Evolutionary conservation across 2,888 invertebrate species (phyloP).

Genomic region (Drosophila melanocephala): DNA sequence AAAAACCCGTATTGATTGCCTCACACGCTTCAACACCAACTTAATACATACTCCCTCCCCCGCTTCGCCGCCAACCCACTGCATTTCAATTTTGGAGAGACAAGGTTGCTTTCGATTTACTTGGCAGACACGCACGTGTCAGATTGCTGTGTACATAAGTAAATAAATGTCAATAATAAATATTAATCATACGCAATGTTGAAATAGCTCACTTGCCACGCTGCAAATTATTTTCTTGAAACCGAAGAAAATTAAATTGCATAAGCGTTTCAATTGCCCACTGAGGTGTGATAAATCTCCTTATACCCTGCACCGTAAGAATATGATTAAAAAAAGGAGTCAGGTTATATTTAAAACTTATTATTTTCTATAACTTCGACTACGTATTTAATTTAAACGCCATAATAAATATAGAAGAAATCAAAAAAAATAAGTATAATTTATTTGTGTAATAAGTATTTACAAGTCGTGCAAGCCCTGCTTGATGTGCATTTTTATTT

Average conservation of each 20-base stretch:
- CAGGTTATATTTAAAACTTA: neutral
- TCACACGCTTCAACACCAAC: neutral
- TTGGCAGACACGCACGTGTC: slow-evolving; percentile 7
- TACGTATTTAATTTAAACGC: neutral
- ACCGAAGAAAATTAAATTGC: neutral
- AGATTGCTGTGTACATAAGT: neutral
- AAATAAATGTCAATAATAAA: slow-evolving; percentile 22
- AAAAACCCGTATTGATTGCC: slow-evolving; percentile 77
- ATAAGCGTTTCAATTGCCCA: neutral
- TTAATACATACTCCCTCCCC: neutral
- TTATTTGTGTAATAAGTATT: neutral
- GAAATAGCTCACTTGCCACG: neutral
- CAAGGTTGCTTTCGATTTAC: slow-evolving; percentile 33
- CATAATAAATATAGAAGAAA: neutral
- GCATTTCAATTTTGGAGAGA: neutral
- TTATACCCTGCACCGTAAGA: neutral
- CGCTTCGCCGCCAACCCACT: neutral
- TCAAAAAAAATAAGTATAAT: neutral
- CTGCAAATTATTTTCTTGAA: neutral
- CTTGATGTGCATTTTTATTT: slow-evolving; percentile 3
- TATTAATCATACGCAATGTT: slow-evolving; percentile 22
- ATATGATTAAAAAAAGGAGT: neutral
- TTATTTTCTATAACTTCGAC: neutral
- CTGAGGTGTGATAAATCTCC: neutral
- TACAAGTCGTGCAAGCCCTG: neutral